A percentile compares a stretch with the other conserved stretches of the same genome.
phyloP scores from a whole-genome alignment of 1,140 invertebrate genomes.

The Procambarus virginalis region DNA sequence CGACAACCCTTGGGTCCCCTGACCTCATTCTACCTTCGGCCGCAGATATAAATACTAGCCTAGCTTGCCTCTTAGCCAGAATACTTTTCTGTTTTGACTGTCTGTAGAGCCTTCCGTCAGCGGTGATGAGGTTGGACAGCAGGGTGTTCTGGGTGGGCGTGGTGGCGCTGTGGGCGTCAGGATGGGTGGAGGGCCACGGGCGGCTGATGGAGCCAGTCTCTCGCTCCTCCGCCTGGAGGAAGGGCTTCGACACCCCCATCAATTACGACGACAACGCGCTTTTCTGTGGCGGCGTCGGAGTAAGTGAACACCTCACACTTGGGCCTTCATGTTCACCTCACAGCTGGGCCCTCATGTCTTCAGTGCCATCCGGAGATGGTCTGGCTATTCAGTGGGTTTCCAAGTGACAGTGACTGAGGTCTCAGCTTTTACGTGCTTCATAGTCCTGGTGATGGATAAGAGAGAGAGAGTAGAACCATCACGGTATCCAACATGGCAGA shows the following conservation, averaged over 20 bases:
- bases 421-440: no score
- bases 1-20: no score
- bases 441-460: no score
- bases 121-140: background rate
- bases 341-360: no score
- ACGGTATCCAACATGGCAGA: no score
- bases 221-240: constrained; percentile 71
- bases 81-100: background rate
- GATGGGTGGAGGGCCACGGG: constrained; percentile 55
- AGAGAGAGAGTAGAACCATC: no score
- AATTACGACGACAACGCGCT: constrained; percentile 92
- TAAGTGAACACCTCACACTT: background rate
- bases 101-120: background rate
- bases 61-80: background rate
- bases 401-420: no score
- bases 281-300: constrained; percentile 85
- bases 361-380: no score
- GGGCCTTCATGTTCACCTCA: no score
- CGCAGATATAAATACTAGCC: no score
- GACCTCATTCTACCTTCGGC: no score
- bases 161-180: background rate
- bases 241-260: constrained; percentile 78
- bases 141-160: background rate
- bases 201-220: constrained; percentile 70
- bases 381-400: no score